These are phyloP conservation scores for Notarius lentiginosus DNA, from an alignment of 2,113 vertebrate genomes.

Conservation along the genomic window DNA sequence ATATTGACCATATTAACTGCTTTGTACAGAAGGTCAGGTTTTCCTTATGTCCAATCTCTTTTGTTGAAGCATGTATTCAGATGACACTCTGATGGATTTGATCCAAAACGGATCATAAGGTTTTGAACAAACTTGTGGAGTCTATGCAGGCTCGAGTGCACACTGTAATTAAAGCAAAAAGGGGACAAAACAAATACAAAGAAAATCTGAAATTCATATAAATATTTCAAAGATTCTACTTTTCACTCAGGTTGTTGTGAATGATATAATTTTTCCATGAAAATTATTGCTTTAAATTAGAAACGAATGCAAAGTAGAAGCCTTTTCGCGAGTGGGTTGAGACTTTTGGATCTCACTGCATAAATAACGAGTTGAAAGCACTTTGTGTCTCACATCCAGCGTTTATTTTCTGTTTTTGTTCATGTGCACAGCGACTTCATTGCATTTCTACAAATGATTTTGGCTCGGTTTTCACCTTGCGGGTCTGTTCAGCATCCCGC, in stretches of 20 bases:
- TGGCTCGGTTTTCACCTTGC: not conserved
- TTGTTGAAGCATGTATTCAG: not conserved
- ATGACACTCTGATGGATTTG: not conserved
- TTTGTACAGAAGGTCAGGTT: not conserved
- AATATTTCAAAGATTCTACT: not conserved
- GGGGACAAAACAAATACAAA: not conserved
- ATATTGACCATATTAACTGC: not conserved
- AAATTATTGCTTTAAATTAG: not conserved
- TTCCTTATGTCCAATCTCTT: not conserved
- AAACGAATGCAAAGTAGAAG: not conserved
- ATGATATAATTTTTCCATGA: not conserved
- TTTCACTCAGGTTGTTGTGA: not conserved
- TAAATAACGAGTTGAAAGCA: not conserved
- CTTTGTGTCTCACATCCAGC: not conserved
- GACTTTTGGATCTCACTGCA: not conserved
- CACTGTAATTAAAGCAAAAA: not conserved
- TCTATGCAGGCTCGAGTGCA: not conserved
- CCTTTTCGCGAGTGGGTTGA: not conserved
- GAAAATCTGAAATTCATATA: not conserved
- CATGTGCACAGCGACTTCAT: not conserved
- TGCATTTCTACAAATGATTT: not conserved
- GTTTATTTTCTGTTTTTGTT: not conserved
- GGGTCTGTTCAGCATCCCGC: too few relatives aligned
- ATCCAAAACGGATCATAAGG: not conserved
- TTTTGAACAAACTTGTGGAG: not conserved